Evolutionary conservation across 1,140 invertebrate species (phyloP), one percentile per base, ranked within the genome.

Genomic region (Drosophila erecta): DNA sequence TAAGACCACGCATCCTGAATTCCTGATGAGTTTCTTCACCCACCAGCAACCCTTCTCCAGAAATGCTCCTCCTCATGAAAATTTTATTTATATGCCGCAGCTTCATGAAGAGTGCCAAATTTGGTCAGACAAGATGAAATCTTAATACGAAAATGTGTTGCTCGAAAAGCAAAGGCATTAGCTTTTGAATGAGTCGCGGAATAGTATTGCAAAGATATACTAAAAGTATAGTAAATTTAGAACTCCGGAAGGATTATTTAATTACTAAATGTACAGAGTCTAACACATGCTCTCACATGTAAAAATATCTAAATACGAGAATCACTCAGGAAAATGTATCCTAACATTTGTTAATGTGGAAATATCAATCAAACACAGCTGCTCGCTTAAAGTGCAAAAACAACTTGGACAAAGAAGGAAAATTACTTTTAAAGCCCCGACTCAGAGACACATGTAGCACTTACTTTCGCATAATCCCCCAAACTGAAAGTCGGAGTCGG

Each of bases 1-100:
- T 89, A 89, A 89, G 76, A 89, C 83, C 66, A 87, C 84, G 84
- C 79, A 83, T 51, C 61, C 41, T 83, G 83, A 87, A 89, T 87
- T 73, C 66, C 53, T 89, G 83, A 89, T 87, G 84, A 87, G 83
- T 79, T 75, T 53, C 70, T 40, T 20, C 22, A 20, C 10, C 33
- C 17, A 14, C 5, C 12, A 22, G 43, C 72, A 76, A 76, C 73
- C 71, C 72, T 75, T 75, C 71, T 46, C 11, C 37, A 41, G 15
- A 46, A 51, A 14, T 2, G 7, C 27, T 15, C 27, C 15, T 27
- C 30, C 51, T 71, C 70, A 73, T 40, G 47, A 72, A 50, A 40
- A 46, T 59, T 59, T 64, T 80, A 61, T 79, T 61, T 64, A 41
- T 49, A 17, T 7, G 50, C n/a, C 37, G 15, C 22, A 50, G 41